Evolutionary conservation across 2,888 invertebrate genomes (phyloP), one percentile per base, ranked within the genome.

Genomic region (Ophraella communa): DNA sequence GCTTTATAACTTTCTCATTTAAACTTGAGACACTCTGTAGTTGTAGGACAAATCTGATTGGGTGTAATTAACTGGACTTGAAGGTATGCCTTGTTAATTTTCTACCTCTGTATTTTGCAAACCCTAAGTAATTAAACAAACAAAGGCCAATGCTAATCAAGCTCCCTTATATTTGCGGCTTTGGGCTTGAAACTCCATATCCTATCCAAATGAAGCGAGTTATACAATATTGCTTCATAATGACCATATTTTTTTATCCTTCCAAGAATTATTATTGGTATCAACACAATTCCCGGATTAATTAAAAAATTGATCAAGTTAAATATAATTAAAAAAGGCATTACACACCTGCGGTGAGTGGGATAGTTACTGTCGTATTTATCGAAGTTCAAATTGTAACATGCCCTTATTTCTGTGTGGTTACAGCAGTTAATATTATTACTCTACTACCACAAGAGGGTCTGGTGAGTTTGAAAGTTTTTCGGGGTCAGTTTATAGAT

Each of bases 31-130:
- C n/a, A n/a, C n/a, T n/a, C n/a, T n/a, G n/a, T n/a, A n/a, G n/a
- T n/a, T n/a, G n/a, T n/a, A n/a, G n/a, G n/a, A n/a, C n/a, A n/a
- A 23, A 52, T 27, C 68, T 71, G 73, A 72, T 74, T 75, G 71
- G 70, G 62, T 67, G 70, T 70, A 73, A 74, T 75, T 72, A 74
- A 72, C 68, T 64, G 70, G 70, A 71, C 71, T 73, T 71, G 67
- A 70, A 75, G 75, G 74, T 75, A 71, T 74, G 71, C 71, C 72
- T 68, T 70, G 72, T 71, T 74, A 73, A 74, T 74, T 74, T 66
- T 71, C 63, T 68, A 65, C 67, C 65, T 69, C 67, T 67, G 68
- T 68, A 60, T 70, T 70, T 70, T 67, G 69, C 66, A 67, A 68
- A 66, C 66, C 66, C 64, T 69, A 67, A 73, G 71, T 74, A 73